Evolutionary conservation across 2,888 invertebrate species (phyloP).

Genomic region (Athrips mouffetella): DNA sequence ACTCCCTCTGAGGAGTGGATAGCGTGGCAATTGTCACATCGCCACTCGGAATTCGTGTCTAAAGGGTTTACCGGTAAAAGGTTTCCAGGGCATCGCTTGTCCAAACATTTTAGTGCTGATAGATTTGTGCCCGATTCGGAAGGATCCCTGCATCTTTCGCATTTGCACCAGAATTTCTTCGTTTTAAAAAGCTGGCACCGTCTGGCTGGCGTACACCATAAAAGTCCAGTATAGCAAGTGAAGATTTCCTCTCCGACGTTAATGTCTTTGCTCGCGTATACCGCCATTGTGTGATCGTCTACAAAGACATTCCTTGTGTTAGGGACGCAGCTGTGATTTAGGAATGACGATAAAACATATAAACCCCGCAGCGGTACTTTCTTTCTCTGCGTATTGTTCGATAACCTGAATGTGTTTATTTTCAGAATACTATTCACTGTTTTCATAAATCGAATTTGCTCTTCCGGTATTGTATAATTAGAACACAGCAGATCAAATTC

Average conservation of each 20-base stretch:
- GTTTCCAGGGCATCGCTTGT: conserved; percentile 69
- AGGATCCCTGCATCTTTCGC: conserved; percentile 80
- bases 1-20: conserved; percentile 62
- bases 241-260: conserved; percentile 79
- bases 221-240: conserved; percentile 81
- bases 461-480: conserved; percentile 56
- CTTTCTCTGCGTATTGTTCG: conserved; percentile 41
- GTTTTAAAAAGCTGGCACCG: conserved; percentile 79
- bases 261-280: conserved; percentile 79
- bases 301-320: conserved; percentile 82
- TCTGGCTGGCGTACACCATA: conserved; percentile 82
- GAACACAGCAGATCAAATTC: conserved; percentile 73
- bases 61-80: conserved; percentile 75
- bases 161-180: conserved; percentile 82
- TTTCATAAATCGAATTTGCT: conserved; percentile 75
- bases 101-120: conserved; percentile 74
- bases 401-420: conserved; percentile 82
- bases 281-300: conserved; percentile 71
- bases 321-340: conserved; percentile 84
- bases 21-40: conserved; percentile 72
- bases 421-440: conserved; percentile 76
- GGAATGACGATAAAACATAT: conserved; percentile 80
- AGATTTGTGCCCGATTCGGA: conserved; percentile 79
- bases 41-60: conserved; percentile 69
- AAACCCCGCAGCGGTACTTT: conserved; percentile 76